These are phyloP conservation scores for Stegostoma tigrinum DNA, from an alignment of 2,113 vertebrate genomes.

Conservation along the genomic window DNA sequence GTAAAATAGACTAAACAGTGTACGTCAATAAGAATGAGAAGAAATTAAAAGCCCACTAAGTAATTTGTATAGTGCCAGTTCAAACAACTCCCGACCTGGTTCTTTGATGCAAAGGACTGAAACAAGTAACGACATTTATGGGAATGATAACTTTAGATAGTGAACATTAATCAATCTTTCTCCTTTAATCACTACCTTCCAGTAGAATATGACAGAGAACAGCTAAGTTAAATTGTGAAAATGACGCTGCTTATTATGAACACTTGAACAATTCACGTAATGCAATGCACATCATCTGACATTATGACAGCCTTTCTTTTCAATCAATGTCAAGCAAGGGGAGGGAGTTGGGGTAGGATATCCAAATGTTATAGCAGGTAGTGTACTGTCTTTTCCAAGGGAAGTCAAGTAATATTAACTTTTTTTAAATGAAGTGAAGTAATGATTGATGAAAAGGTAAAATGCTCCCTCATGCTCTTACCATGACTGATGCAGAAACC, in stretches of 20 bases:
- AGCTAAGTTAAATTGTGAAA: neutral
- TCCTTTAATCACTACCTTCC: conserved; percentile 23
- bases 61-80: neutral
- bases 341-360: neutral
- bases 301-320: neutral
- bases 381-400: neutral
- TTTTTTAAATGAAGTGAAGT: conserved; percentile 17
- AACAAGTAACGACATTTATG: neutral
- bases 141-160: neutral
- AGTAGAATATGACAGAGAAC: conserved; percentile 19
- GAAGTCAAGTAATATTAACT: conserved; percentile 1
- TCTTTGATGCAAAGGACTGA: neutral
- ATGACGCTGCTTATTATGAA: neutral
- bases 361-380: neutral
- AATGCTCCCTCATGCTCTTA: conserved; percentile 26
- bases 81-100: no score
- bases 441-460: conserved; percentile 29
- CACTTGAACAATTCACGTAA: neutral
- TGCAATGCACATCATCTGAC: neutral
- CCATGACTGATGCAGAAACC: conserved; percentile 26
- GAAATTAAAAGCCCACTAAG: neutral
- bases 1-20: neutral
- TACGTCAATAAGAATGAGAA: neutral
- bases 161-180: neutral
- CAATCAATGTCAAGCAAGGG: neutral